Base-by-base conservation (phyloP, 2,113 vertebrate genomes). In the Peromyscus leucopus region DNA sequence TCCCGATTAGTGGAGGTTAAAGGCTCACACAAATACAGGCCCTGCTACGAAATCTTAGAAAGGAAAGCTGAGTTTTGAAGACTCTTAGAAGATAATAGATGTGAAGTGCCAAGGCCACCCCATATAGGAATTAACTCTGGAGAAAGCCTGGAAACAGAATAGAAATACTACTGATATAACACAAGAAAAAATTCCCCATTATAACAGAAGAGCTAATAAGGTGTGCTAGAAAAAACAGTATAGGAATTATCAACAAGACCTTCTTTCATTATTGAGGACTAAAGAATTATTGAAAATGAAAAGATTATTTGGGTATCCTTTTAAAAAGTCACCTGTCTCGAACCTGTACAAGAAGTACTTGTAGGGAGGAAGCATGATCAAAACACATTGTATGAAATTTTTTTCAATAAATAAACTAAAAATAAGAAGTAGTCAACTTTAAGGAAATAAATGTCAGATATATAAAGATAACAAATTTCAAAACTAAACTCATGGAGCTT, bases 121-220 rank as follows among this genome's bases (percentile, higher is more conserved):
- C 86, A 89, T 39, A 71, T 8, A 89, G 21, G 24, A 84, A 91
- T 42, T 79, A 11, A 80, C 33, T 55, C 65, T 26, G n/a, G 86
- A 80, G 42, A 82, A 89, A 13, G n/a, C 8, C 13, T n/a, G 9
- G 69, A 84, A 84, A 67, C 46, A 90, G 42, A 96, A 80, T 7
- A 75, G 65, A 97, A 93, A 89, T 42, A 71, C 57, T 87, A 69
- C 48, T 96, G 39, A 82, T 31, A 42, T 39, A 95, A 90, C 42
- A 82, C 24, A 91, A 75, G 67, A 88, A 95, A 92, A 91, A 39
- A 8, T 10, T 33, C 5, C 26, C 26, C 46, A 12, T n/a, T 93
- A 13, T 28, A 93, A 94, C 87, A 15, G 21, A 94, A 82, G 17
- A 78, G 48, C 7, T 57, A 87, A 89, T 76, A 46, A 0, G 7